Base-by-base conservation (phyloP, 2,113 vertebrate species). In the Trogon surrucura region DNA sequence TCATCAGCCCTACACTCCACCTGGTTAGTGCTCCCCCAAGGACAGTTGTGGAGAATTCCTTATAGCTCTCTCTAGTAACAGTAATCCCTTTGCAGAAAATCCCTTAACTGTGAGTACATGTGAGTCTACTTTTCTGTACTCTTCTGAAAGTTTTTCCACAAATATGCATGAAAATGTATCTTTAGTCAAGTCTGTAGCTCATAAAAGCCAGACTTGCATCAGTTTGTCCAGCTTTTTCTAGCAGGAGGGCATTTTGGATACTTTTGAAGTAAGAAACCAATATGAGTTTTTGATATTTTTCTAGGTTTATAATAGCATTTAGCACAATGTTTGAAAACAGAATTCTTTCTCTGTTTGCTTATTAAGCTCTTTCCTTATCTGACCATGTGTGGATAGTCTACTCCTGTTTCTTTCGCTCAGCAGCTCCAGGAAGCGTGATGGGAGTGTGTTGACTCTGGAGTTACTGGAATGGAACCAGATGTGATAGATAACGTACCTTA, bases 291-390 rank as follows among this genome's bases (percentile, higher is more conserved):
- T 61, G 16, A 48, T 65, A 41, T 32, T 85, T 91, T 91, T 57
- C n/a, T 20, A 0, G 78, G 60, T 93, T 80, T 72, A 65, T 53
- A n/a, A 67, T 41, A 47, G 4, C 18, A 51, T 44, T 69, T 51
- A 47, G 50, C 36, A 54, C 38, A 44, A 44, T 17, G 56, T 67
- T 54, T 94, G 89, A 66, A 89, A 91, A 78, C 47, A 61, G 54
- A 86, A 66, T 77, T 90, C 74, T 67, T 92, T 64, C 67, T 56
- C 32, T 80, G 9, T 85, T 95, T 95, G 47, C 83, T 92, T 86
- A 78, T 36, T 74, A 62, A 81, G 77, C 51, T 91, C 44, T 64
- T 72, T 64, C 53, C 53, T 92, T 74, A 47, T 84, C 87, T 94
- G 69, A 36, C 54, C 27, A 27, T 48, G 58, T 8, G 9, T n/a